Base-by-base conservation (phyloP, 2,797 vertebrate genomes). In the Synaphobranchus kaupii region DNA sequence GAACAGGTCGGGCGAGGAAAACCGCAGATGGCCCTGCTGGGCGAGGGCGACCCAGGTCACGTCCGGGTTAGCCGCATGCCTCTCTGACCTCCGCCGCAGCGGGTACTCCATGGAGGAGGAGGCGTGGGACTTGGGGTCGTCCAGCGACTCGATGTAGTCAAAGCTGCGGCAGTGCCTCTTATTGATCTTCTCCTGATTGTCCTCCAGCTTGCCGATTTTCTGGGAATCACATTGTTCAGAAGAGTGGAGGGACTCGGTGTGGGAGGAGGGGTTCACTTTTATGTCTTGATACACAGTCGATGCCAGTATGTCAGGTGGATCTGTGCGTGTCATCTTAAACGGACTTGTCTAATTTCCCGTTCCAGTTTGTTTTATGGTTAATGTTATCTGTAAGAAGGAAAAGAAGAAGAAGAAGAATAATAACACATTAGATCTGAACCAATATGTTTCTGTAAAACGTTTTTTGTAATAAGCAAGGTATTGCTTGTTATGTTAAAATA, bases 91-190 rank as follows among this genome's bases (percentile, higher is more conserved):
- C 22, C 95, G 93, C 87, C 92, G 94, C 48, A 94, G 89, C 48
- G 95, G 89, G 17, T 90, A 95, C 90, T 97, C 97, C 96, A 97
- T 97, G 60, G 94, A 91, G 0, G 91, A 89, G 2, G 91, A 89
- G 2, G 94, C 89, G 6, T 95, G 90, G 86, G 96, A 92, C 89
- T 96, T 94, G 10, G 95, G 96, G 83, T 97, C 97, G 93, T 99
- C 98, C 89, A 99, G 94, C 3, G 97, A 97, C 94, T 99, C 98
- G 0, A 99, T 96, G 87, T 97, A 99, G 95, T 99, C 98, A 68
- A 99, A 99, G 95, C 98, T 99, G 91, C 98, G 96, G 90, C 98
- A 99, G 25, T 99, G 98, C 94, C 98, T 97, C 95, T 99, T 99
- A 95, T 98, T 98, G 92, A 98, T 97, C 90, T 94, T 96, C 94